phyloP scores from a whole-genome alignment of 2,888 invertebrate species.

The Cheilosia urbana region DNA sequence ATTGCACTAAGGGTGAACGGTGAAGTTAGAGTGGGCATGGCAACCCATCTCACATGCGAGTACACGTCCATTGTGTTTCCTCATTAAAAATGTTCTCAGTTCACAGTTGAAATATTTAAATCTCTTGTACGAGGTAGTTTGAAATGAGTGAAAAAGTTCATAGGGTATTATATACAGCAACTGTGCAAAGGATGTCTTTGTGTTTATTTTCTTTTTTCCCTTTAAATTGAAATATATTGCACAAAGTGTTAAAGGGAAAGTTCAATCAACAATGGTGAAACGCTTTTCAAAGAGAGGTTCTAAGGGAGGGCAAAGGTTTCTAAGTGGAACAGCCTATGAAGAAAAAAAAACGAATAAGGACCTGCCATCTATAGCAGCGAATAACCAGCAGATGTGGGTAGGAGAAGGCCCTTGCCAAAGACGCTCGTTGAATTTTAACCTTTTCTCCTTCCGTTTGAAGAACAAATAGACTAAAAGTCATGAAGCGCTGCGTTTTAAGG shows the following conservation, averaged over 20 bases:
- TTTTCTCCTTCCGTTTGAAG: background rate
- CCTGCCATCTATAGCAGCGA: background rate
- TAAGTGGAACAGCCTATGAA: slow-evolving; percentile 19
- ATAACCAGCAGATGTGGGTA: background rate
- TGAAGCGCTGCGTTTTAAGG: background rate
- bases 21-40: slow-evolving; percentile 34
- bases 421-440: background rate
- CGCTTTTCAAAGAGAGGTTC: slow-evolving; percentile 14
- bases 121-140: slow-evolving; percentile 31
- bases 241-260: slow-evolving; percentile 30
- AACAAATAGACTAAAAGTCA: background rate
- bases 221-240: background rate
- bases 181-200: background rate
- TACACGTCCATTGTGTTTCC: slow-evolving; percentile 45
- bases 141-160: slow-evolving; percentile 27
- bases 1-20: slow-evolving; percentile 17
- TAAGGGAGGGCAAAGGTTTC: slow-evolving; percentile 19
- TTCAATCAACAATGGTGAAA: slow-evolving; percentile 23
- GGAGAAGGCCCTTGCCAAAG: background rate
- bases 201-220: background rate
- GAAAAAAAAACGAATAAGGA: background rate
- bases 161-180: background rate
- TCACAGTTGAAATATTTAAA: slow-evolving; percentile 62
- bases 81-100: slow-evolving; percentile 64
- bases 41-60: slow-evolving; percentile 24